Base-by-base conservation (phyloP, 1,140 invertebrate species). In the Alviniconcha marisindica region DNA sequence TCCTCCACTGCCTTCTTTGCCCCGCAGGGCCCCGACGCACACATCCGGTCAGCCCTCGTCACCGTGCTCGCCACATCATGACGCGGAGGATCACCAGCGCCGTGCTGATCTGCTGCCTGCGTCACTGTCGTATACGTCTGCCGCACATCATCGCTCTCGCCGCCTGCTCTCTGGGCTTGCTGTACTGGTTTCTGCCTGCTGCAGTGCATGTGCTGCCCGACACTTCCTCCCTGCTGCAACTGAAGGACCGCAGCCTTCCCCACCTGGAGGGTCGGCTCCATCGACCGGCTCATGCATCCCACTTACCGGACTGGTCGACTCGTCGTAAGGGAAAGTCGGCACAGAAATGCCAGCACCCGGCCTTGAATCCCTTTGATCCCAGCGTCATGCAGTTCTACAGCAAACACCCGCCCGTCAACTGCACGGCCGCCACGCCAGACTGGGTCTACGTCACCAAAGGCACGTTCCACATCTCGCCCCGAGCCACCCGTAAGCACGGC, bases 381-480 rank as follows among this genome's bases (percentile, higher is more conserved):
- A 95, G 81, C 87, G 95, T 97, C 74, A 95, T 95, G 93, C 95
- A 95, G 89, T 96, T 95, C 86, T 94, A 96, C 63, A 92, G 95
- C 63, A 87, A 94, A 51, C 94, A 95, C 24, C 92, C 94, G 5
- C 94, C 94, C 69, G 92, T 96, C 31, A 88, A 94, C 42, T 97
- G 96, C 88, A 90, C 90, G 10, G 94, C 94, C 24, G 94, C 95
- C 81, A 73, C 63, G 21, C 73, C 74, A 76, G 78, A 90, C 56
- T 90, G 89, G 89, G 76, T 90, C n/a, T 69, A 84, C 31, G 83
- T 85, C 3, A 66, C 54, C 40, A 88, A 84, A 66, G 90, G 90
- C 36, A 83, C 77, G 10, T 85, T 87, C 33, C 84, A 77, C 40
- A 86, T 87, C 36, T 83, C 84, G 14, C n/a, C 33, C 18, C 33